Percentiles rank a stretch among this genome's conserved stretches.
Conservation (phyloP, 2,888 invertebrate species). For the Empis stercorea region DNA sequence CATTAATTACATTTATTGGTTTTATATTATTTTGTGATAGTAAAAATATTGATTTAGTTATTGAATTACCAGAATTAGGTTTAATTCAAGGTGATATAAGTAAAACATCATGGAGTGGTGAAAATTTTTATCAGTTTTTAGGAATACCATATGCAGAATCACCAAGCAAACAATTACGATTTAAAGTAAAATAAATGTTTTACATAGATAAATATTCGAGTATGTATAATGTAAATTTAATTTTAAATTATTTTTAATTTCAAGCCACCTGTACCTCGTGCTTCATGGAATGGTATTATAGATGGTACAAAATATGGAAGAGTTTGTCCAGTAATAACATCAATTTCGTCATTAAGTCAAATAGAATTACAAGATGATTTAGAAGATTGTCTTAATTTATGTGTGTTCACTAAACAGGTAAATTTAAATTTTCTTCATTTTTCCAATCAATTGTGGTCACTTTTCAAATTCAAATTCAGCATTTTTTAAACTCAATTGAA, state of each 20-base stretch:
- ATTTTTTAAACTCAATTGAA: too few relatives aligned
- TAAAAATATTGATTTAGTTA: not conserved
- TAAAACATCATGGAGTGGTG: constrained; percentile 25
- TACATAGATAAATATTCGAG: not conserved
- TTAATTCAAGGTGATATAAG: constrained; percentile 22
- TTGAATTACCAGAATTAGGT: constrained; percentile 24
- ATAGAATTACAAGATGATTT: constrained; percentile 19
- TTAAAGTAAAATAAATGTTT: constrained; percentile 20
- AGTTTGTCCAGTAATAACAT: constrained; percentile 28
- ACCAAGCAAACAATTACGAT: constrained; percentile 23
- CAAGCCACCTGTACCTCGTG: constrained; percentile 24
- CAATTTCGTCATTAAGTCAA: constrained; percentile 14
- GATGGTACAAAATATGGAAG: constrained; percentile 25
- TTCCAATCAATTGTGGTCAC: too few relatives aligned
- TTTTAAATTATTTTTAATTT: constrained; percentile 2
- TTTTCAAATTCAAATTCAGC: too few relatives aligned
- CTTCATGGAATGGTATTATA: constrained; percentile 23
- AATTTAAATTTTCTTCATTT: constrained; percentile 3
- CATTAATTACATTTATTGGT: too few relatives aligned
- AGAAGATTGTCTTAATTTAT: constrained; percentile 32
- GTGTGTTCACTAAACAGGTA: constrained; percentile 32
- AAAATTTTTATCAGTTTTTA: constrained; percentile 27
- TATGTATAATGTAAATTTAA: not conserved
- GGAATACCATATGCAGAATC: constrained; percentile 34
- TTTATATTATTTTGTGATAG: constrained; percentile 14